Percentiles rank a stretch among this genome's conserved stretches.
phyloP scores from a whole-genome alignment of 2,113 vertebrate genomes.

The Romanogobio albipinnatus region DNA sequence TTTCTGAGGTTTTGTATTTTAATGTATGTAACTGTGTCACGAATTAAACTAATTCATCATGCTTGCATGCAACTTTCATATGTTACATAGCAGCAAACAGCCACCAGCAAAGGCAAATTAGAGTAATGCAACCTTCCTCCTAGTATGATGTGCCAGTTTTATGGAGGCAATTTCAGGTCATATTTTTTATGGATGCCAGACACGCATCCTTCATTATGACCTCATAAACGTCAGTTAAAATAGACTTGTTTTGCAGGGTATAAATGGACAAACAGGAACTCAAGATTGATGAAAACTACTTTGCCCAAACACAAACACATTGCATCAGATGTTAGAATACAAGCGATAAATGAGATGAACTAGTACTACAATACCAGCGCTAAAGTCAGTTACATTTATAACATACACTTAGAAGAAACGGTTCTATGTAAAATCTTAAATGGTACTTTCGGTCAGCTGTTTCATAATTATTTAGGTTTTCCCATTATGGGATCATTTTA shows the following conservation, averaged over 20 bases:
- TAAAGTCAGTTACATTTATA: neutral
- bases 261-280: slow-evolving; percentile 4
- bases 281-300: neutral
- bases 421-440: too few relatives aligned
- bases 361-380: neutral
- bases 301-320: neutral
- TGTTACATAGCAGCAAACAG: slow-evolving; percentile 10
- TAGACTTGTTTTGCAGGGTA: neutral
- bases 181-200: neutral
- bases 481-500: too few relatives aligned
- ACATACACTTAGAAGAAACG: too few relatives aligned
- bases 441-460: too few relatives aligned
- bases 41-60: neutral
- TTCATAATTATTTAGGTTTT: too few relatives aligned
- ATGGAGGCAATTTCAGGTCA: slow-evolving; percentile 9
- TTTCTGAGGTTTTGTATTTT: neutral
- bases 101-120: slow-evolving; percentile 26
- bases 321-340: neutral
- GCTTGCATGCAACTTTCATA: slow-evolving; percentile 3
- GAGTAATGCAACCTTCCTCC: slow-evolving; percentile 42
- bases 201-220: neutral
- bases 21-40: neutral
- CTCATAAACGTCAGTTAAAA: neutral
- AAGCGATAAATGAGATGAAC: neutral
- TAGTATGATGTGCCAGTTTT: slow-evolving; percentile 15